Evolutionary conservation across 2,113 vertebrate genomes (phyloP).

Genomic region (Bungarus multicinctus): DNA sequence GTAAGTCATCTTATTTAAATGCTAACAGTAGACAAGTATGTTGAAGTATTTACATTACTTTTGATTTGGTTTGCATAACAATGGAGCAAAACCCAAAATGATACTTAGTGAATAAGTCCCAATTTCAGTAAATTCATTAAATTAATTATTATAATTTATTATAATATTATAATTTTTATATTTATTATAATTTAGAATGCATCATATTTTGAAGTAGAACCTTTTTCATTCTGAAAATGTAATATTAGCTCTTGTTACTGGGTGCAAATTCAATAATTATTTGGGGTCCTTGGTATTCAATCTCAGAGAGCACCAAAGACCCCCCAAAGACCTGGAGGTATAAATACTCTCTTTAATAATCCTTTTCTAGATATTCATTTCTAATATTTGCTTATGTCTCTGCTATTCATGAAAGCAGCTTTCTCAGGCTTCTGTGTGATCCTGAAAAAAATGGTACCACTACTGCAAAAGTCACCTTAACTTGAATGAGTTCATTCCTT

Average conservation of each 20-base stretch:
- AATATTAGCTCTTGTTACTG: background rate
- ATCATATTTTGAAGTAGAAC: accelerated
- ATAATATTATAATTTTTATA: too few relatives aligned
- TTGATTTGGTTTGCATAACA: background rate
- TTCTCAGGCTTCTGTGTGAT: background rate
- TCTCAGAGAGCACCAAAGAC: too few relatives aligned
- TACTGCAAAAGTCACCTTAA: background rate
- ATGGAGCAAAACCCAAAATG: background rate
- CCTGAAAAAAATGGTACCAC: background rate
- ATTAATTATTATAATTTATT: background rate
- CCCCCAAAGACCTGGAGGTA: too few relatives aligned
- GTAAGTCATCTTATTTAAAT: slow-evolving; percentile 61
- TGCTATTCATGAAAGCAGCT: background rate
- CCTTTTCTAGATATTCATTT: background rate
- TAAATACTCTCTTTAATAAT: too few relatives aligned
- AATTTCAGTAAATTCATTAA: background rate
- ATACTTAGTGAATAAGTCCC: background rate
- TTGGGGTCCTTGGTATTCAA: too few relatives aligned
- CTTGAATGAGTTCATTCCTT: background rate
- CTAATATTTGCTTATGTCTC: background rate
- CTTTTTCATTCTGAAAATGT: background rate
- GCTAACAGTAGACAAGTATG: background rate
- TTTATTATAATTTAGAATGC: background rate
- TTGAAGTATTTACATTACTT: background rate
- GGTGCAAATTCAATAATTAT: background rate